These are phyloP conservation scores for Microtus oregoni DNA, from an alignment of 2,113 vertebrate genomes.

Conservation along the genomic window DNA sequence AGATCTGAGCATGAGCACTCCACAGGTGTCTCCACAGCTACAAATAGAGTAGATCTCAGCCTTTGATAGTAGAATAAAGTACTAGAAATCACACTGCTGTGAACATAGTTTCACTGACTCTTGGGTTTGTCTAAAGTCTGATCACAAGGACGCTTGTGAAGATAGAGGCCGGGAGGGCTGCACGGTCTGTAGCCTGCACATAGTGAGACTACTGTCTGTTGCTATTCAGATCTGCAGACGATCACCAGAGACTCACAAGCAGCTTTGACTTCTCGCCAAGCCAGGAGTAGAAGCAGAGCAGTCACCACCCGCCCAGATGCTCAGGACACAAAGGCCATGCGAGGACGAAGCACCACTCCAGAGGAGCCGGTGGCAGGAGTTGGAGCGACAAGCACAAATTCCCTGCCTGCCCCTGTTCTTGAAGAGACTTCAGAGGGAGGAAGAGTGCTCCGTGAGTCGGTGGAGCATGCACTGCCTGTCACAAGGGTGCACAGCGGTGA, in stretches of 20 bases:
- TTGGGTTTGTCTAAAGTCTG: conserved; percentile 63
- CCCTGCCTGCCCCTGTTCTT: fast-evolving
- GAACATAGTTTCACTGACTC: conserved; percentile 72
- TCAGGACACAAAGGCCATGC: not conserved
- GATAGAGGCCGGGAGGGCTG: conserved; percentile 47
- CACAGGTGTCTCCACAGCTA: conserved; percentile 71
- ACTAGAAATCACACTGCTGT: conserved; percentile 71
- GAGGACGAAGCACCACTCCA: not conserved
- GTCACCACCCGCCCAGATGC: not conserved
- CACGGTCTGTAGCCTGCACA: conserved; percentile 52
- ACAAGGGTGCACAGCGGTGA: not conserved
- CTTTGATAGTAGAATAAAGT: conserved; percentile 78
- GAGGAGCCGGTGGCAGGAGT: not conserved
- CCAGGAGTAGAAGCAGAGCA: conserved; percentile 2
- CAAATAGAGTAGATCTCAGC: conserved; percentile 74
- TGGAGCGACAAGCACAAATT: fast-evolving
- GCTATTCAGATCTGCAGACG: conserved; percentile 83
- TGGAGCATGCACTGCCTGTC: conserved; percentile 22
- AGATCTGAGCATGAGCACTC: conserved; percentile 69
- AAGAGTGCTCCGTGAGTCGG: conserved; percentile 55
- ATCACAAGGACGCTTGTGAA: conserved; percentile 58
- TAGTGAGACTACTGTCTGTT: conserved; percentile 76
- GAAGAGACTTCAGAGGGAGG: conserved; percentile 12
- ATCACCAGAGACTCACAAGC: conserved; percentile 71
- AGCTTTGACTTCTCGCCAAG: conserved; percentile 3